phyloP scores from a whole-genome alignment of 2,113 vertebrate genomes.

The Neodontobutis hainanensis region DNA sequence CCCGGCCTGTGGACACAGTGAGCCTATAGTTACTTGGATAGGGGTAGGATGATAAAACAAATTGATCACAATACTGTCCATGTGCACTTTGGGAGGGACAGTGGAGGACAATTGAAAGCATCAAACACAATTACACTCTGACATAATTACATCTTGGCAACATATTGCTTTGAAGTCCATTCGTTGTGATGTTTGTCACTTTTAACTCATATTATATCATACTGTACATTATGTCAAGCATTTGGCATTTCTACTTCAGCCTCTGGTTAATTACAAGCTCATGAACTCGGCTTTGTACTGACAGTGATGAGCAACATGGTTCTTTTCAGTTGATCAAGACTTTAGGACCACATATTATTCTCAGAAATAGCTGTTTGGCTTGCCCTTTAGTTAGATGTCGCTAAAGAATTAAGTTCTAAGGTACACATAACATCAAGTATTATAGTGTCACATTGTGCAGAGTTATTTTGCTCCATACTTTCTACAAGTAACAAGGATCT shows the following conservation, averaged over 20 bases:
- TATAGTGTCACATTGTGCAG: no score
- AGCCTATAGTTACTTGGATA: constrained; percentile 30
- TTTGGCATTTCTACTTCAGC: not conserved
- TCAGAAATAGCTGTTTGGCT: no score
- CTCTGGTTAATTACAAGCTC: not conserved
- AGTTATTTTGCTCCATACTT: no score
- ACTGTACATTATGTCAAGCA: not conserved
- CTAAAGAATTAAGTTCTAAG: no score
- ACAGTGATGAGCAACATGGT: not conserved
- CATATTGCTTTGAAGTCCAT: constrained; percentile 28
- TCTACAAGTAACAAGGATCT: not conserved
- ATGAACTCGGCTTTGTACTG: not conserved
- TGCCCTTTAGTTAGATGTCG: no score
- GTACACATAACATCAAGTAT: no score
- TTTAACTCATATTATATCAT: constrained; percentile 12
- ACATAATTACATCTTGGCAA: constrained; percentile 25
- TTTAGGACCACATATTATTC: no score
- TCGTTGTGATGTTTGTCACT: constrained; percentile 23
- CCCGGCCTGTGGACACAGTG: constrained; percentile 34
- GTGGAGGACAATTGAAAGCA: constrained; percentile 41
- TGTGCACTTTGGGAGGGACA: no score
- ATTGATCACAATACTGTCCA: constrained; percentile 35
- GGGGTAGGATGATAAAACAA: constrained; percentile 44
- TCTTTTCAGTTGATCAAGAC: not conserved
- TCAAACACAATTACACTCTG: constrained; percentile 31